Evolutionary conservation across 2,113 vertebrate species (phyloP), one percentile per base, ranked within the genome.

Genomic region (Pseudorasbora parva): DNA sequence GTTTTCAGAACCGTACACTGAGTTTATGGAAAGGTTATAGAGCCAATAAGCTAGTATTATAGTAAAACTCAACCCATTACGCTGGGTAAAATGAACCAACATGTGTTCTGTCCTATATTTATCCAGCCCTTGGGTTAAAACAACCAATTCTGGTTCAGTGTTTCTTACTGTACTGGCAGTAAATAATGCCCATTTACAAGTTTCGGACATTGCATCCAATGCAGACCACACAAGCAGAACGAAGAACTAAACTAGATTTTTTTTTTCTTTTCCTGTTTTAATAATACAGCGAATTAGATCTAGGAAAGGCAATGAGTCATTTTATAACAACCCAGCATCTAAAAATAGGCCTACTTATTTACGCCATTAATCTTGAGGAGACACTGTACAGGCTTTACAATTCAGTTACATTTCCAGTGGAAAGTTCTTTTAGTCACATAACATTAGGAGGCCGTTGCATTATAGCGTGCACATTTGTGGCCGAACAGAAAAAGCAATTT

Each of bases 281-380:
- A 88, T 91, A 86, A 87, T 83, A 72, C 54, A 84, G 85, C 81
- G 69, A 80, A 75, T 87, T 85, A 86, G 68, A 86, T 85, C 84
- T 85, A 82, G 78, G 25, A 78, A 85, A 87, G 86, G 88, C 85
- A 89, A 90, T 85, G 82, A 87, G 82, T 89, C 81, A 84, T 87
- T 90, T 84, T 79, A 77, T 85, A 90, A 90, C 87, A 89, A 89
- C 91, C 86, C 84, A 60, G 85, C 84, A 49, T 85, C 92, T 93
- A 94, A 93, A 94, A 92, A 93, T 93, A 94, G 89, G 88, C 33
- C 83, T 83, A 88, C 90, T 92, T 94, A 94, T 94, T 93, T 93
- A 92, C 90, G 71, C 84, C 92, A 94, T 93, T 93, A 87, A 94
- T 93, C 92, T 94, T 87, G 84, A 30, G 3, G 90, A 92, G 91